These are phyloP conservation scores for Exaiptasia diaphana DNA, from an alignment of 64 coral and sea anemone species.

Conservation along the genomic window DNA sequence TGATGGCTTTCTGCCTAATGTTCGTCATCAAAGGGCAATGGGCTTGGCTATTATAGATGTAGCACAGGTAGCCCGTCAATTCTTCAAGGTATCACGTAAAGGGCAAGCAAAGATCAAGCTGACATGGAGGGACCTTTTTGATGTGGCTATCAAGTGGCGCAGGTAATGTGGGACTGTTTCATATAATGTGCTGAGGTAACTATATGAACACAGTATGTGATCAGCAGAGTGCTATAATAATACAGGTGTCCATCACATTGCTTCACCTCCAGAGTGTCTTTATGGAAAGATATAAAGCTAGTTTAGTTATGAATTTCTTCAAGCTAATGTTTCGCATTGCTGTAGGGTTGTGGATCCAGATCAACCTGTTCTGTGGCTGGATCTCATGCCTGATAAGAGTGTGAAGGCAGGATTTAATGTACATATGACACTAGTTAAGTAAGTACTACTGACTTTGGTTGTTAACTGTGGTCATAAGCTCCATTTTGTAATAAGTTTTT, in stretches of 20 bases:
- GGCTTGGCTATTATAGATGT: conserved; percentile 80
- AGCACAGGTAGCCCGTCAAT: conserved; percentile 70
- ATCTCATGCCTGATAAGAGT: conserved; percentile 80
- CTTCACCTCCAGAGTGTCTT: no score
- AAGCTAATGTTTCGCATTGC: no score
- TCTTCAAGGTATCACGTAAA: conserved; percentile 71
- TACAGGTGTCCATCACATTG: not conserved
- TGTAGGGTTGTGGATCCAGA: conserved; percentile 83
- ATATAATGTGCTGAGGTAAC: not conserved
- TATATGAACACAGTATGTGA: not conserved
- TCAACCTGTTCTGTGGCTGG: conserved; percentile 85
- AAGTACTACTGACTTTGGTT: not conserved
- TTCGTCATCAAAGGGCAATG: conserved; percentile 67
- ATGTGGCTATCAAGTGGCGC: conserved; percentile 83
- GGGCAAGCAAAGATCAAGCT: conserved; percentile 37
- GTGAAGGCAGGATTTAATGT: conserved; percentile 88
- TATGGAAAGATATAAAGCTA: no score
- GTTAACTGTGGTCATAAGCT: not conserved
- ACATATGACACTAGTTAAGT: conserved; percentile 86
- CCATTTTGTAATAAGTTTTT: not conserved
- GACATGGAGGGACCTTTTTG: conserved; percentile 78
- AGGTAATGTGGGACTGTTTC: conserved; percentile 63
- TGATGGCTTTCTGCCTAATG: conserved; percentile 66
- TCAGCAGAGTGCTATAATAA: not conserved
- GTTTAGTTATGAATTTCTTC: no score